Evolutionary conservation across 2,113 vertebrate species (phyloP), one percentile per base, ranked within the genome.

Genomic region (Leptocoma aspasia): DNA sequence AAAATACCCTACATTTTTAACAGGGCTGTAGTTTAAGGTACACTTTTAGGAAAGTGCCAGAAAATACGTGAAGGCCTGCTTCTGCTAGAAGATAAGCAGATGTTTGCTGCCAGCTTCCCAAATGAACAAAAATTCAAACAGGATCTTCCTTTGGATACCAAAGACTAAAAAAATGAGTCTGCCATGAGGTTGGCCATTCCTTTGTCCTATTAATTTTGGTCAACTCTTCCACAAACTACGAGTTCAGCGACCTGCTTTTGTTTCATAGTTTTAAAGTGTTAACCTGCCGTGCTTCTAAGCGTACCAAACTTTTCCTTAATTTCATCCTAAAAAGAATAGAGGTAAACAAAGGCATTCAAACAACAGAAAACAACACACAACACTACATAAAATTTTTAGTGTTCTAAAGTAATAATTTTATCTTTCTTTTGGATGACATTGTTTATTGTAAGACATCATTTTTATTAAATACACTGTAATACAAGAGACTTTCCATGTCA

Each of bases 391-490:
- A 71, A 49, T 42, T 49, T 78, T 52, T 57, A 53, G 24, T 15
- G 41, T 89, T 88, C 96, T 77, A 77, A 96, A 97, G 92, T 91
- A 97, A 96, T 66, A 18, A 77, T 95, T 95, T 96, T 86, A 88
- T 94, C 79, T 97, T 95, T 96, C 73, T 97, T 98, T 97, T 94
- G 70, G 97, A 98, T 98, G 97, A 98, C 95, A 97, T 93, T 97
- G 94, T 98, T 97, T 98, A 98, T 98, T 98, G 97, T 99, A 98
- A 99, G 98, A 99, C 98, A 98, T 98, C 81, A 97, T 98, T 98
- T 99, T 99, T 99, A 99, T 99, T 99, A 98, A 99, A 99, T 99
- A 99, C 98, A 99, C 97, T 98, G 98, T 98, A 99, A 98, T 98
- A 99, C 98, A 98, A 99, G 98, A 99, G 98, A 99, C 98, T 98